phyloP scores from a whole-genome alignment of 2,888 invertebrate genomes.

The Lasioglossum marginatum region DNA sequence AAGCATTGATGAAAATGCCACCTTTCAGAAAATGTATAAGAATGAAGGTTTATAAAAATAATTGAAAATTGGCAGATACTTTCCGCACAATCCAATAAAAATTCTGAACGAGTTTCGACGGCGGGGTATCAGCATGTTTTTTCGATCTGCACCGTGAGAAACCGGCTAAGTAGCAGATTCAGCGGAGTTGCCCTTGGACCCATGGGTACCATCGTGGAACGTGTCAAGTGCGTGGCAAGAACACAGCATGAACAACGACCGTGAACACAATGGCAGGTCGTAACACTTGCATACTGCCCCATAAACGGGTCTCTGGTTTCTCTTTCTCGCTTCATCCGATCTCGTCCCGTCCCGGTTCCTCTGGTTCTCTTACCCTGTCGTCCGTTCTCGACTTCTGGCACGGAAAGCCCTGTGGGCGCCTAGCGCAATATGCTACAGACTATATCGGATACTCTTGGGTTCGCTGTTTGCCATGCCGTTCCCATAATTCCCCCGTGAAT shows the following conservation, averaged over 20 bases:
- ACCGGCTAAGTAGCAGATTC: constrained; percentile 28
- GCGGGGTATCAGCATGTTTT: not conserved
- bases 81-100: no score
- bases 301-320: constrained; percentile 53
- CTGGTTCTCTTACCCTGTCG: constrained; percentile 26
- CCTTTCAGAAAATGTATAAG: no score
- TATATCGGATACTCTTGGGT: constrained; percentile 81
- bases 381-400: constrained; percentile 77
- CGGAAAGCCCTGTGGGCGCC: constrained; percentile 78
- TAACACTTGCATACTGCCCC: constrained; percentile 74
- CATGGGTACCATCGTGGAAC: constrained; percentile 77
- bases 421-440: constrained; percentile 81
- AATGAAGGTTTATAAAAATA: no score
- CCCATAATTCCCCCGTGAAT: constrained; percentile 82
- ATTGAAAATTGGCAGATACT: no score
- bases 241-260: constrained; percentile 68
- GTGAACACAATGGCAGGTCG: constrained; percentile 77
- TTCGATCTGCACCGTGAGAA: constrained; percentile 62
- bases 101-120: not conserved
- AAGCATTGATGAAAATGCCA: no score
- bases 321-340: constrained; percentile 29
- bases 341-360: constrained; percentile 9
- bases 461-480: constrained; percentile 76
- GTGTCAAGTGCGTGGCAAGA: constrained; percentile 74
- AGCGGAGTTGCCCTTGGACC: constrained; percentile 64